phyloP scores from a whole-genome alignment of 2,113 vertebrate genomes.

The Myocastor coypus region DNA sequence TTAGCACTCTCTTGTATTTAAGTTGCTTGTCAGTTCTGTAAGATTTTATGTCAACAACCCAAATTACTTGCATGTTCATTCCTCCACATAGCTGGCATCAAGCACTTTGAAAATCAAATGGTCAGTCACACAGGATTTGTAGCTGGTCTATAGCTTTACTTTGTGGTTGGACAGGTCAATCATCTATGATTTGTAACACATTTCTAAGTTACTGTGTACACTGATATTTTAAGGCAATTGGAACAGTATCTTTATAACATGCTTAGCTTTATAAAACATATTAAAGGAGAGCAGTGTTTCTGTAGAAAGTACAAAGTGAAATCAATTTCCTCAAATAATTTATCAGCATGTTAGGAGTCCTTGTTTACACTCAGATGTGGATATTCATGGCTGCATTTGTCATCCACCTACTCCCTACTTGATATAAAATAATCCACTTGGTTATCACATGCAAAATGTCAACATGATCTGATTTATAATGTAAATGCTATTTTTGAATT shows the following conservation, averaged over 20 bases:
- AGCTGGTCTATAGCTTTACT: not conserved
- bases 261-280: not conserved
- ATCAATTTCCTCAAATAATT: not conserved
- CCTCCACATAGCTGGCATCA: not conserved
- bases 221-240: not conserved
- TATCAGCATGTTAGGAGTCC: not conserved
- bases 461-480: not conserved
- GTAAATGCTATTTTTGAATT: not conserved
- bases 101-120: not conserved
- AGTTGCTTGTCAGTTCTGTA: not conserved
- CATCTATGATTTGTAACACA: not conserved
- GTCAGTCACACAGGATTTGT: not conserved
- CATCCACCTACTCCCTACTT: not conserved
- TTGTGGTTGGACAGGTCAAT: not conserved
- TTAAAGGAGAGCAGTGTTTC: not conserved
- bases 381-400: not conserved
- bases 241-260: not conserved
- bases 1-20: not conserved
- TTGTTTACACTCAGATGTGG: not conserved
- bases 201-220: not conserved
- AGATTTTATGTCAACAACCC: not conserved
- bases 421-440: slow-evolving; percentile 19
- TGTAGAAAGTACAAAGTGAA: not conserved
- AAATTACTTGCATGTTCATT: not conserved
- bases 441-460: not conserved